Evolutionary conservation across 2,113 vertebrate species (phyloP).

Genomic region (Zosterops lateralis): DNA sequence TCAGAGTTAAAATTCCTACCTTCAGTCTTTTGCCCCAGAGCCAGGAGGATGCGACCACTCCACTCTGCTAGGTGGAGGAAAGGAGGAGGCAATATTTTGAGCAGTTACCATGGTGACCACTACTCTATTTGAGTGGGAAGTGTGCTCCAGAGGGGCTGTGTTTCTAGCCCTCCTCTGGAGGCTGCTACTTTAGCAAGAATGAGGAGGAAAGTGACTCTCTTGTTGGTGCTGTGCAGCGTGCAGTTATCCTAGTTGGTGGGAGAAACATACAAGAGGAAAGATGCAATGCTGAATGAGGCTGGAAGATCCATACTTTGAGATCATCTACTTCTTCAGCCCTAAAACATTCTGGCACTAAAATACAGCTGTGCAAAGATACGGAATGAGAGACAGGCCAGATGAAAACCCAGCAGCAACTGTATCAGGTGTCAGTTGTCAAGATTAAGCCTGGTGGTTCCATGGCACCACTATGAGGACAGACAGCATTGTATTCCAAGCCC

Average conservation of each 20-base stretch:
- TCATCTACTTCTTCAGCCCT: constrained; percentile 29
- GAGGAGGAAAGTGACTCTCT: constrained; percentile 42
- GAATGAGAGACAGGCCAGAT: background rate
- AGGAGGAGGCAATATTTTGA: constrained; percentile 61
- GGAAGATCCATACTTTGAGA: constrained; percentile 29
- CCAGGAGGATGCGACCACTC: constrained; percentile 46
- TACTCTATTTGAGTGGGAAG: constrained; percentile 54
- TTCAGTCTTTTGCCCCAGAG: constrained; percentile 59
- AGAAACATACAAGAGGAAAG: constrained; percentile 55
- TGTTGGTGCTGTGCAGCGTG: constrained; percentile 50
- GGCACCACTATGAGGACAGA: background rate
- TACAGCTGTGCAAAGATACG: background rate
- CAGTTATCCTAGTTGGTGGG: constrained; percentile 38
- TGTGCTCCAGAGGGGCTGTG: constrained; percentile 51
- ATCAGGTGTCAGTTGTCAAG: background rate
- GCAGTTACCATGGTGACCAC: constrained; percentile 44
- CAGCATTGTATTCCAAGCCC: constrained; percentile 6
- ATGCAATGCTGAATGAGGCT: constrained; percentile 23
- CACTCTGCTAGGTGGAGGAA: constrained; percentile 60
- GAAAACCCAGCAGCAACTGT: constrained; percentile 29
- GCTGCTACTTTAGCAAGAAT: constrained; percentile 48
- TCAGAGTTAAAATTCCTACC: constrained; percentile 44
- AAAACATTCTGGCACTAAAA: constrained; percentile 11
- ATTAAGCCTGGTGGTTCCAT: background rate
- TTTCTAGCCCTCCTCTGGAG: constrained; percentile 46